Evolutionary conservation across 2,113 vertebrate species (phyloP).

Genomic region (Misgurnus anguillicaudatus): DNA sequence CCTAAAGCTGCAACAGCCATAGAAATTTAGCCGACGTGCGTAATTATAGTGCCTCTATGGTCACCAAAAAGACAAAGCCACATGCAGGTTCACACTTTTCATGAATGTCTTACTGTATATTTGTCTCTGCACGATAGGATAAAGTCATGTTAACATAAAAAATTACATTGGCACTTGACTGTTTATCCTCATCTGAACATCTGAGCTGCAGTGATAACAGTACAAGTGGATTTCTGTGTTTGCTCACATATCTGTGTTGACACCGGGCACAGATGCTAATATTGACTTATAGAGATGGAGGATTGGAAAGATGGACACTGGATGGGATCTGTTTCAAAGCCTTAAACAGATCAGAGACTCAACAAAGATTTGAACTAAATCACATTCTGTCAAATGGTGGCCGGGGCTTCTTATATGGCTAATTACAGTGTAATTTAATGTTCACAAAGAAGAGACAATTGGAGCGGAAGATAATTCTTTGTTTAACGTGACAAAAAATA

Average conservation of each 20-base stretch:
- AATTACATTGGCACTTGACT: too few relatives aligned
- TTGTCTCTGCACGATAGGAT: too few relatives aligned
- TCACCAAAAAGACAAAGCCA: too few relatives aligned
- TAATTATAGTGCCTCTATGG: too few relatives aligned
- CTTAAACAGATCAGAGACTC: not conserved
- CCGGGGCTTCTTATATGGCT: conserved; percentile 44
- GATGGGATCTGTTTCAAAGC: not conserved
- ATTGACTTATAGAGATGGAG: not conserved
- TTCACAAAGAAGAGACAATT: conserved; percentile 43
- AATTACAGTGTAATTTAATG: conserved; percentile 53
- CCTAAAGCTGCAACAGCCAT: too few relatives aligned
- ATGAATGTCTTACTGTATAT: too few relatives aligned
- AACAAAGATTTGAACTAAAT: not conserved
- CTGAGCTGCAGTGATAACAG: too few relatives aligned
- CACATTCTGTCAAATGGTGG: conserved; percentile 21
- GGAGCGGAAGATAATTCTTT: conserved; percentile 33
- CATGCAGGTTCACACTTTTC: too few relatives aligned
- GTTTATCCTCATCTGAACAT: too few relatives aligned
- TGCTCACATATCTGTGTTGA: too few relatives aligned
- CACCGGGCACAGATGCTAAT: not conserved
- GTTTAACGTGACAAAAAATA: conserved; percentile 47
- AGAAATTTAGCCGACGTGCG: too few relatives aligned
- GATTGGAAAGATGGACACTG: not conserved
- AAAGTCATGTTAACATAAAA: too few relatives aligned
- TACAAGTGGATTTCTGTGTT: not conserved